phyloP scores from a whole-genome alignment of 2,113 vertebrate genomes.

The Pantherophis guttatus region DNA sequence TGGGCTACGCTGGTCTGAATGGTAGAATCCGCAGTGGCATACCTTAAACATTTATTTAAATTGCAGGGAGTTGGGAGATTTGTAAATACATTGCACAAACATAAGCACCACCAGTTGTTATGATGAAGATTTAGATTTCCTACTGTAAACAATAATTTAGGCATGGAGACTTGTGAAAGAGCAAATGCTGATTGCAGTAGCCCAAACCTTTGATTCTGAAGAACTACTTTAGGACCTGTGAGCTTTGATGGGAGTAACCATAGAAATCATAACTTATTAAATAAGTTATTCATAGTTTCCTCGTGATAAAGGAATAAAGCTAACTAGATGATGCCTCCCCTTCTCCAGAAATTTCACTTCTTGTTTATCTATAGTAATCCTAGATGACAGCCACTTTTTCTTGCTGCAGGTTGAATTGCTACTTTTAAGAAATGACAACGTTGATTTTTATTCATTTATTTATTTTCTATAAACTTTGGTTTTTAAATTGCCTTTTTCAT shows the following conservation, averaged over 20 bases:
- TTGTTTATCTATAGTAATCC: neutral
- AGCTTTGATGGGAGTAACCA: neutral
- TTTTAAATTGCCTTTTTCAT: conserved; percentile 11
- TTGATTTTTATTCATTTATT: neutral
- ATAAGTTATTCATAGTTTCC: neutral
- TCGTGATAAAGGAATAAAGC: neutral
- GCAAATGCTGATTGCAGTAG: neutral
- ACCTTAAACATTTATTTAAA: neutral
- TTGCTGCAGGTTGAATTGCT: neutral
- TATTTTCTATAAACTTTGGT: neutral
- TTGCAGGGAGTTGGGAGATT: neutral
- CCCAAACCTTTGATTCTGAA: neutral
- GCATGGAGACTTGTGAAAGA: neutral
- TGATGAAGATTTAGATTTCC: neutral
- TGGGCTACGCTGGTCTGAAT: neutral
- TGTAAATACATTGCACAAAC: neutral
- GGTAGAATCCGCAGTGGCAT: neutral
- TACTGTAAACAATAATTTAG: neutral
- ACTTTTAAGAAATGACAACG: neutral
- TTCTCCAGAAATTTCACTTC: neutral
- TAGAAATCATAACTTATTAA: neutral
- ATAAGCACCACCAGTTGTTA: neutral
- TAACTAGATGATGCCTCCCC: neutral
- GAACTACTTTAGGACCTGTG: neutral
- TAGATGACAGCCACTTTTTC: neutral